phyloP scores from a whole-genome alignment of 2,888 invertebrate species.

The Yponomeuta cagnagella region DNA sequence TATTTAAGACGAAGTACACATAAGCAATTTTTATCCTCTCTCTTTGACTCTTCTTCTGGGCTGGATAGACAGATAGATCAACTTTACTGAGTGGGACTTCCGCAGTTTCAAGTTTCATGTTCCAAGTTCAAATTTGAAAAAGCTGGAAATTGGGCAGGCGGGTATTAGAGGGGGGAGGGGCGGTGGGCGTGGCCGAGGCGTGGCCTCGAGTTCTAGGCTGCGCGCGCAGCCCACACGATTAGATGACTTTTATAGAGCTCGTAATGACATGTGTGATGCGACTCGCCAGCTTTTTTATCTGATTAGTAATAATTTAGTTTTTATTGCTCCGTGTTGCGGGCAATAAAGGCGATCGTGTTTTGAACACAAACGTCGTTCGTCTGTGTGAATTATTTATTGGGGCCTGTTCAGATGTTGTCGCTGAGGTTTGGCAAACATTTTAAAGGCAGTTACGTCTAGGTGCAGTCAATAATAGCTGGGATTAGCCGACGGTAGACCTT shows the following conservation, averaged over 20 bases:
- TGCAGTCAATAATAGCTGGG: too few relatives aligned
- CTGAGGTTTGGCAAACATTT: too few relatives aligned
- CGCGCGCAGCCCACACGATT: conserved; percentile 21
- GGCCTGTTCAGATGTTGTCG: neutral
- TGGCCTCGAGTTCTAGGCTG: conserved; percentile 35
- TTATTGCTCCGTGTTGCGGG: neutral
- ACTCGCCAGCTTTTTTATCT: conserved; percentile 1
- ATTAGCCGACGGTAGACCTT: too few relatives aligned
- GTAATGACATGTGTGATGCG: conserved; percentile 2
- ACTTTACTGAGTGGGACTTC: neutral
- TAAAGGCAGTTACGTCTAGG: too few relatives aligned
- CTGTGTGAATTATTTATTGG: neutral
- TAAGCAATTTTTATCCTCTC: too few relatives aligned
- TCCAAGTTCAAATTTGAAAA: conserved; percentile 41
- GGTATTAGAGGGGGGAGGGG: conserved; percentile 31
- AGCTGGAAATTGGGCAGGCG: conserved; percentile 31
- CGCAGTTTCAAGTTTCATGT: conserved; percentile 40
- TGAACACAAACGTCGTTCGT: neutral
- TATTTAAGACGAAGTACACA: too few relatives aligned
- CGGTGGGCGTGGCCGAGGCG: conserved; percentile 47
- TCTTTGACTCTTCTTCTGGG: too few relatives aligned
- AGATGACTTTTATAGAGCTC: conserved; percentile 6
- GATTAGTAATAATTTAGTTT: conserved; percentile 8
- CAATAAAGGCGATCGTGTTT: neutral
- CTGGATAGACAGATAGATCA: neutral